A percentile compares a stretch with the other conserved stretches of the same genome.
Evolutionary conservation across 64 coral and sea anemone species (phyloP).

Genomic region (Orbicella faveolata): DNA sequence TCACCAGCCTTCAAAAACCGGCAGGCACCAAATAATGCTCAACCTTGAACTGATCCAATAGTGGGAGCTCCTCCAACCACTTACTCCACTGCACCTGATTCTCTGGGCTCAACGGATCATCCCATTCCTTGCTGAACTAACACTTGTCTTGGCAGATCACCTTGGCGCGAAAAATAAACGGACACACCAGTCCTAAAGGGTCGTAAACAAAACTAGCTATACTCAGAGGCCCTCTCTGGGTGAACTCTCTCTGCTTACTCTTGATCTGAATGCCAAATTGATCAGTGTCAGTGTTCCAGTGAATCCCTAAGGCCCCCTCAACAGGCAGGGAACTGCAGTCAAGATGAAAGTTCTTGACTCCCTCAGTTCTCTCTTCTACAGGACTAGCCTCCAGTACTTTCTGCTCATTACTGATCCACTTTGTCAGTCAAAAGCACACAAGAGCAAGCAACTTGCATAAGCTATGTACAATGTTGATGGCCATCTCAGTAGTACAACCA

Average conservation of each 20-base stretch:
- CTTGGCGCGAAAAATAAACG: constrained; percentile 36
- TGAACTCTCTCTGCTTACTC: constrained; percentile 1
- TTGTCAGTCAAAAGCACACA: neutral
- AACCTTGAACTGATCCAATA: constrained; percentile 2
- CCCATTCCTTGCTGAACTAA: constrained; percentile 25
- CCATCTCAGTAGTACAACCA: neutral
- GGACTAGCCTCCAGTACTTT: constrained; percentile 7
- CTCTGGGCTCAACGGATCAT: neutral
- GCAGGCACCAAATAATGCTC: constrained; percentile 3
- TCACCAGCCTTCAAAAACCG: neutral
- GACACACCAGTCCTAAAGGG: constrained; percentile 36
- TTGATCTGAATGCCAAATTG: neutral
- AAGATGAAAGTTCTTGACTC: constrained; percentile 11
- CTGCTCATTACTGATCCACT: constrained; percentile 12
- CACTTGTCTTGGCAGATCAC: constrained; percentile 24
- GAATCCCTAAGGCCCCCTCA: constrained; percentile 13
- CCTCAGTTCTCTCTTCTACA: constrained; percentile 15
- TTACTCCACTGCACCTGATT: neutral
- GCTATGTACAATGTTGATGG: constrained; percentile 1
- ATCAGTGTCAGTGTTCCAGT: constrained; percentile 16
- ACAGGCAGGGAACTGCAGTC: constrained; percentile 13
- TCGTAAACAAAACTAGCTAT: constrained; percentile 39
- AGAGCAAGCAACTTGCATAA: constrained; percentile 15
- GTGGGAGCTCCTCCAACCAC: constrained; percentile 12
- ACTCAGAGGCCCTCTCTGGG: constrained; percentile 3